These are phyloP conservation scores for Papilio aristodemus DNA, from an alignment of 1,140 invertebrate genomes.

Conservation along the genomic window DNA sequence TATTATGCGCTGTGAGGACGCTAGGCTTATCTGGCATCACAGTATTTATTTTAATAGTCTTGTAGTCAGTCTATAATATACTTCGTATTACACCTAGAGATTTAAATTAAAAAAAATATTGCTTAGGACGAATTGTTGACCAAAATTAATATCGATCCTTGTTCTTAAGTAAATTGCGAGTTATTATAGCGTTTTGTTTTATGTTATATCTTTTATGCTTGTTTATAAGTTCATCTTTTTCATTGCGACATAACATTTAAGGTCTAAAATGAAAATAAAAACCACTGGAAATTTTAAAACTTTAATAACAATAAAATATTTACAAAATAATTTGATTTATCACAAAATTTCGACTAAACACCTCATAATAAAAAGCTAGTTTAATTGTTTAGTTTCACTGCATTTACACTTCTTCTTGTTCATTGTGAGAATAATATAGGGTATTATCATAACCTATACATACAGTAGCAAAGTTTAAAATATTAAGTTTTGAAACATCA, in stretches of 20 bases:
- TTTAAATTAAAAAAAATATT: no score
- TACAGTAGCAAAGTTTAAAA: background rate
- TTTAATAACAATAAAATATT: conserved; percentile 30
- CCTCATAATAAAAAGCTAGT: background rate
- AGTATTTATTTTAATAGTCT: no score
- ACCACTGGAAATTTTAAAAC: conserved; percentile 25
- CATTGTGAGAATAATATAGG: background rate
- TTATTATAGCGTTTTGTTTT: no score
- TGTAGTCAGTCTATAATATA: no score
- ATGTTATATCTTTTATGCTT: no score
- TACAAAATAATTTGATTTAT: conserved; percentile 30
- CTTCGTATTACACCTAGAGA: no score
- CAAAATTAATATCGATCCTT: no score
- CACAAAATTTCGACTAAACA: conserved; percentile 17
- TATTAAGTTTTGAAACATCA: background rate
- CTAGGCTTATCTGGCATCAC: no score
- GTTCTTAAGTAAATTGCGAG: no score
- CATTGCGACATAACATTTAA: conserved; percentile 31
- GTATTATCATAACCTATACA: conserved; percentile 5
- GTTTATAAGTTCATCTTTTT: no score
- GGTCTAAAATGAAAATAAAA: conserved; percentile 34
- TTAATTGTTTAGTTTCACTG: conserved; percentile 5
- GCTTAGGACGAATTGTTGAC: no score
- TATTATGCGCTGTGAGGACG: no score
- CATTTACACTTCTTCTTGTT: conserved; percentile 6